Percentiles rank a stretch among this genome's conserved stretches.
Evolutionary conservation across 1,140 invertebrate species (phyloP).

Genomic region (Lordiphosa mommai): DNA sequence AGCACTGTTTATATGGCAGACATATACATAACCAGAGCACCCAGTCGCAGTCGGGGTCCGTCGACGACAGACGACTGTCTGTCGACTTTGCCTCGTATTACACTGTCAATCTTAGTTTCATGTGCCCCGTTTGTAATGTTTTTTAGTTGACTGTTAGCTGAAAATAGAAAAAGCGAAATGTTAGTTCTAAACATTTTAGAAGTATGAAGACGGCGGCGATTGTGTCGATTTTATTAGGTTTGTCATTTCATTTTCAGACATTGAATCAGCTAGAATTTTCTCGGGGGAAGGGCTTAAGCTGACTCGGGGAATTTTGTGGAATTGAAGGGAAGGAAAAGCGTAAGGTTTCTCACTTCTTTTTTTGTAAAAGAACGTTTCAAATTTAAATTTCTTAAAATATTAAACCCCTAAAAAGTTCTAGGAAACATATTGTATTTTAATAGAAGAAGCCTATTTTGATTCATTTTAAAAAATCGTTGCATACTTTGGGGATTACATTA

Average conservation of each 20-base stretch:
- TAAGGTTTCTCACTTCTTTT: no score
- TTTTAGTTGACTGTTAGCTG: slow-evolving; percentile 20
- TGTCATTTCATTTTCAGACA: not conserved
- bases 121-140: slow-evolving; percentile 43
- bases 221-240: not conserved
- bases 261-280: no score
- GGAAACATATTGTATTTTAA: no score
- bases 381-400: no score
- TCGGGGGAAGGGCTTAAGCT: no score
- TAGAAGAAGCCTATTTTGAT: no score
- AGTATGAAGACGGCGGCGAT: not conserved
- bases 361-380: no score
- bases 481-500: no score
- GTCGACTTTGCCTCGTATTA: slow-evolving; percentile 45
- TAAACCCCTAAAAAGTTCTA: no score
- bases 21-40: not conserved
- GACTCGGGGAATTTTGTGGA: no score
- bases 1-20: slow-evolving; percentile 53
- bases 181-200: slow-evolving; percentile 9
- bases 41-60: not conserved
- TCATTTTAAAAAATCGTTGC: no score
- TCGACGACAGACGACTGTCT: slow-evolving; percentile 35
- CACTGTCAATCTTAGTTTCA: slow-evolving; percentile 52
- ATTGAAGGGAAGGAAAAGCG: no score
- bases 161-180: slow-evolving; percentile 8